These are phyloP conservation scores for Panorpa germanica DNA, from an alignment of 2,888 invertebrate genomes.

Conservation along the genomic window DNA sequence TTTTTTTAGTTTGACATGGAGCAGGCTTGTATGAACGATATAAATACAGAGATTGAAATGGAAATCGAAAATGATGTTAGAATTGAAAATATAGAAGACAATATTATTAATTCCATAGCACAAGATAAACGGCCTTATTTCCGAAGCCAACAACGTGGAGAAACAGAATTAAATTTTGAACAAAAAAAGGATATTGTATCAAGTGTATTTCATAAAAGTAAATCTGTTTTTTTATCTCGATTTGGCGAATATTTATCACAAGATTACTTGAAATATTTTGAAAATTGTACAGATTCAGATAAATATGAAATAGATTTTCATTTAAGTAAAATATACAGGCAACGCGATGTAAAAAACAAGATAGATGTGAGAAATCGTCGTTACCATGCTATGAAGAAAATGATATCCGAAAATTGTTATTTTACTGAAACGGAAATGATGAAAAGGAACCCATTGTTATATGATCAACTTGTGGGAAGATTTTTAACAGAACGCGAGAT, in stretches of 20 bases:
- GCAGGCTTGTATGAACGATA: no score
- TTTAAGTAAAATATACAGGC: conserved; percentile 36
- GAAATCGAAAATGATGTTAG: no score
- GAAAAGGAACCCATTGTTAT: conserved; percentile 73
- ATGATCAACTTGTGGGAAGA: conserved; percentile 76
- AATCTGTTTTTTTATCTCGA: conserved; percentile 49
- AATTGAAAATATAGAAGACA: no score
- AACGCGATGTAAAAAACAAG: conserved; percentile 28
- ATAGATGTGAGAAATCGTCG: conserved; percentile 57
- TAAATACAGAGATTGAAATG: no score
- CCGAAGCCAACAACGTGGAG: conserved; percentile 65
- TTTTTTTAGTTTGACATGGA: no score
- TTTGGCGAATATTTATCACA: conserved; percentile 53
- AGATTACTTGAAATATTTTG: conserved; percentile 53
- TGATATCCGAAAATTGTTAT: conserved; percentile 51
- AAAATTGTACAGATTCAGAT: conserved; percentile 21
- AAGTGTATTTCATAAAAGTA: conserved; percentile 41
- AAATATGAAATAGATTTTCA: conserved; percentile 41
- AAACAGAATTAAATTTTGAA: conserved; percentile 44
- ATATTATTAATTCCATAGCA: conserved; percentile 41
- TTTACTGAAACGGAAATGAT: conserved; percentile 91
- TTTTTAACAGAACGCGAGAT: conserved; percentile 65
- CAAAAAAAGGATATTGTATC: conserved; percentile 54
- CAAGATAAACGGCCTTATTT: conserved; percentile 44
- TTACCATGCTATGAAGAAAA: conserved; percentile 57